Percentiles rank a stretch among this genome's conserved stretches.
Conservation (phyloP, 1,140 invertebrate genomes). For the Drosophila mayri region DNA sequence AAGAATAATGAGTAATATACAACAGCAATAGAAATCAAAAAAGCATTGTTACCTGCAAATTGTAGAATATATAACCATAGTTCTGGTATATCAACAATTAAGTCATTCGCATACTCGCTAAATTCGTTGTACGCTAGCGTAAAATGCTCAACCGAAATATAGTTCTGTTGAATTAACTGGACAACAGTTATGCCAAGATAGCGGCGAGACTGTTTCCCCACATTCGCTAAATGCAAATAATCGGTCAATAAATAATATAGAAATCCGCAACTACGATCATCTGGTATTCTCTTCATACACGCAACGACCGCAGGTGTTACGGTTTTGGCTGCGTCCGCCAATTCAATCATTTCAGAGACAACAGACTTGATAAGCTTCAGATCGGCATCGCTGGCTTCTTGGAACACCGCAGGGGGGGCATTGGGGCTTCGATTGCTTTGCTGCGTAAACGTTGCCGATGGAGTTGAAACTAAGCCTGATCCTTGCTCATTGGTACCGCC, state of each 20-base stretch:
- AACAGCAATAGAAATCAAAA: neutral
- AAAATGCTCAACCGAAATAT: conserved; percentile 83
- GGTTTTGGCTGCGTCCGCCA: conserved; percentile 36
- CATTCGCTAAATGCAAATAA: conserved; percentile 85
- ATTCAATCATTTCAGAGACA: conserved; percentile 74
- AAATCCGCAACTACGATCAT: conserved; percentile 64
- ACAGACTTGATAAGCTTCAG: conserved; percentile 69
- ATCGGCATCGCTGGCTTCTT: conserved; percentile 50
- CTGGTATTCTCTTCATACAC: conserved; percentile 64
- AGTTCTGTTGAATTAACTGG: conserved; percentile 79
- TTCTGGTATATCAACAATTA: conserved; percentile 91
- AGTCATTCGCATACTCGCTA: conserved; percentile 87
- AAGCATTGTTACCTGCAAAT: conserved; percentile 86
- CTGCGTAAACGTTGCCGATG: conserved; percentile 4
- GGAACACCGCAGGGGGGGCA: conserved; percentile 64
- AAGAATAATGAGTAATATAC: neutral
- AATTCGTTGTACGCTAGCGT: conserved; percentile 86
- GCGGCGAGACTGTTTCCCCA: conserved; percentile 77
- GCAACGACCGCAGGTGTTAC: conserved; percentile 35
- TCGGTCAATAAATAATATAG: conserved; percentile 76
- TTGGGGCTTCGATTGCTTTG: conserved; percentile 26
- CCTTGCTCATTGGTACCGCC: conserved; percentile 26
- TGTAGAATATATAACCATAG: conserved; percentile 90
- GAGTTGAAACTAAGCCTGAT: neutral
- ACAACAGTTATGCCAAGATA: conserved; percentile 81